Evolutionary conservation across 64 coral and sea anemone species (phyloP).

Genomic region (Stylophora pistillata): DNA sequence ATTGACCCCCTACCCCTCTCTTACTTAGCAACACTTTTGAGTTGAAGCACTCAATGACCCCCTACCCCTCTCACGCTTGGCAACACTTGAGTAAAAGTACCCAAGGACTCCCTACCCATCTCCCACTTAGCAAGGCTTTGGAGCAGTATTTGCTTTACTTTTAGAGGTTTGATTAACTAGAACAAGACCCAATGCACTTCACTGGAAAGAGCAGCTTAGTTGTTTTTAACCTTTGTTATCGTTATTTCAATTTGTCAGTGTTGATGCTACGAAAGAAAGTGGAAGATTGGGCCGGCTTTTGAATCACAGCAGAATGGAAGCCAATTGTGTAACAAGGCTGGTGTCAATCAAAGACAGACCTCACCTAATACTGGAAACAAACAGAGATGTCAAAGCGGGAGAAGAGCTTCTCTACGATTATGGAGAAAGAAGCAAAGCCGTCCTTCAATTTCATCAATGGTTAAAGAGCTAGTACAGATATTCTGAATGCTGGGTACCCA

Average conservation of each 20-base stretch:
- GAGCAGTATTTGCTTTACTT: no score
- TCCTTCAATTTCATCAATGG: constrained; percentile 85
- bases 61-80: no score
- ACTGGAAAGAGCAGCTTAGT: no score
- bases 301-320: constrained; percentile 84
- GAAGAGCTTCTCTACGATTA: constrained; percentile 95
- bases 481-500: no score
- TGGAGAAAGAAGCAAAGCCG: constrained; percentile 84
- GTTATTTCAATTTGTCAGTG: constrained; percentile 30
- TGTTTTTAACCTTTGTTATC: background rate
- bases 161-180: no score
- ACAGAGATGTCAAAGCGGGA: constrained; percentile 61
- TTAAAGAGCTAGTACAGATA: constrained; percentile 41
- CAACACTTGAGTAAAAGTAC: no score
- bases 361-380: constrained; percentile 78
- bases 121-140: no score
- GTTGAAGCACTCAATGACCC: no score
- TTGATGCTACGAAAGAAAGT: constrained; percentile 94
- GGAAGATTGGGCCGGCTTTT: constrained; percentile 84
- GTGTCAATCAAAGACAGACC: constrained; percentile 72
- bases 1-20: no score
- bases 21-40: no score
- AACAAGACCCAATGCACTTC: no score
- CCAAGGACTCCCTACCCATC: no score
- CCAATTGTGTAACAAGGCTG: constrained; percentile 88